Percentiles rank a stretch among this genome's conserved stretches.
Evolutionary conservation across 35 echinoderm and acorn worm genomes (phyloP).

Genomic region (Apostichopus japonicus): DNA sequence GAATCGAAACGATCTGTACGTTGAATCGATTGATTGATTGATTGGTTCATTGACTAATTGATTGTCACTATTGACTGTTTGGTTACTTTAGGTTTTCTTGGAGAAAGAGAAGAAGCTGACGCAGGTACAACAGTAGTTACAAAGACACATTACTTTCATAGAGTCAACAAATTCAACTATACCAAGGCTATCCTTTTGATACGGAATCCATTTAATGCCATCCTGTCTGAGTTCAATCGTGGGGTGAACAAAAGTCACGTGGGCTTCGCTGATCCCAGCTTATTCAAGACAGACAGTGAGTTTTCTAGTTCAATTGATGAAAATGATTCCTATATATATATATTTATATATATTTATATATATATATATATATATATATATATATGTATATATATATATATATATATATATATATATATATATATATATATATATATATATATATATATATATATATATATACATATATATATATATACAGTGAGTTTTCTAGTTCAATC

Average conservation of each 20-base stretch:
- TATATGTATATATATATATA: too few relatives aligned
- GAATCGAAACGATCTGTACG: too few relatives aligned
- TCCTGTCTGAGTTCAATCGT: slow-evolving; percentile 34
- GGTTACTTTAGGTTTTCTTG: background rate
- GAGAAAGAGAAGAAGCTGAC: background rate
- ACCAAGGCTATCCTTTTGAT: slow-evolving; percentile 9
- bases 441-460: too few relatives aligned
- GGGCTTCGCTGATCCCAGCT: slow-evolving; percentile 3
- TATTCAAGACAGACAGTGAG: slow-evolving; percentile 36
- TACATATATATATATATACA: too few relatives aligned
- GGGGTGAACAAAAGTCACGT: slow-evolving; percentile 27
- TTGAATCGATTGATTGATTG: too few relatives aligned
- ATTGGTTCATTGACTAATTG: too few relatives aligned
- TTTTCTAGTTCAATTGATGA: background rate
- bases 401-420: too few relatives aligned
- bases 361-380: too few relatives aligned
- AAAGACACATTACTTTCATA: slow-evolving; percentile 34
- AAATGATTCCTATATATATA: too few relatives aligned
- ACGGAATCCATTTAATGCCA: slow-evolving; percentile 19
- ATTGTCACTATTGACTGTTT: too few relatives aligned
- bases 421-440: too few relatives aligned
- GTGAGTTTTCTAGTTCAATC: slow-evolving; percentile 1
- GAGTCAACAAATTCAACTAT: background rate
- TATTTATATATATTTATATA: too few relatives aligned
- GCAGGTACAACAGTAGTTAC: slow-evolving; percentile 12